Evolutionary conservation across 2,797 vertebrate species (phyloP).

Genomic region (Spinibarbus caldwelli): DNA sequence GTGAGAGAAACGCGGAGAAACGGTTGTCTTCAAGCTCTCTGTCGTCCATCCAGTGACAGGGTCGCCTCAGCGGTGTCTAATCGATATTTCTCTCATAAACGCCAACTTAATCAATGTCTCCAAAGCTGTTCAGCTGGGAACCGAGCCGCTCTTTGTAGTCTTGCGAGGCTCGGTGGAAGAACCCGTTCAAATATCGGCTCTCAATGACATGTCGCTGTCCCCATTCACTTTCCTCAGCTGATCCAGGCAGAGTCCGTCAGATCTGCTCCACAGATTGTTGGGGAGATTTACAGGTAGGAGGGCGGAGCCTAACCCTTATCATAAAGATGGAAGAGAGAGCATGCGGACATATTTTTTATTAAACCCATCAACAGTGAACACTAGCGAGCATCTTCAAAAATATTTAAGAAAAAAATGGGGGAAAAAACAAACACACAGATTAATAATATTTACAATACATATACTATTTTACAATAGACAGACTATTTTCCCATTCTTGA

Average conservation of each 20-base stretch:
- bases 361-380: background rate
- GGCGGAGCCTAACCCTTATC: constrained; percentile 75
- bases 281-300: constrained; percentile 80
- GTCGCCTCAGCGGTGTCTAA: constrained; percentile 60
- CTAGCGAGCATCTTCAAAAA: background rate
- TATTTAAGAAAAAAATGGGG: background rate
- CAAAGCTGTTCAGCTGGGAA: constrained; percentile 39
- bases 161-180: constrained; percentile 48
- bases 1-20: constrained; percentile 46
- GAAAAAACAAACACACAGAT: background rate
- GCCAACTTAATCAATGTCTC: constrained; percentile 61
- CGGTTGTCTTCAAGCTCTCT: constrained; percentile 58
- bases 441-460: background rate
- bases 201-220: constrained; percentile 66
- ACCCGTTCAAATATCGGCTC: constrained; percentile 60
- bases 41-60: constrained; percentile 72
- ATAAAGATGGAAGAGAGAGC: constrained; percentile 66
- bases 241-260: constrained; percentile 73
- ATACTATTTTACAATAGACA: too few species aligned
- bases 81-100: constrained; percentile 70
- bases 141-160: constrained; percentile 28
- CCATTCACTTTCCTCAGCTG: constrained; percentile 71
- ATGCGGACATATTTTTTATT: background rate
- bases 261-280: constrained; percentile 68
- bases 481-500: background rate